Percentiles rank a stretch among this genome's conserved stretches.
Evolutionary conservation across 2,113 vertebrate species (phyloP).

Genomic region (Mesocricetus auratus): DNA sequence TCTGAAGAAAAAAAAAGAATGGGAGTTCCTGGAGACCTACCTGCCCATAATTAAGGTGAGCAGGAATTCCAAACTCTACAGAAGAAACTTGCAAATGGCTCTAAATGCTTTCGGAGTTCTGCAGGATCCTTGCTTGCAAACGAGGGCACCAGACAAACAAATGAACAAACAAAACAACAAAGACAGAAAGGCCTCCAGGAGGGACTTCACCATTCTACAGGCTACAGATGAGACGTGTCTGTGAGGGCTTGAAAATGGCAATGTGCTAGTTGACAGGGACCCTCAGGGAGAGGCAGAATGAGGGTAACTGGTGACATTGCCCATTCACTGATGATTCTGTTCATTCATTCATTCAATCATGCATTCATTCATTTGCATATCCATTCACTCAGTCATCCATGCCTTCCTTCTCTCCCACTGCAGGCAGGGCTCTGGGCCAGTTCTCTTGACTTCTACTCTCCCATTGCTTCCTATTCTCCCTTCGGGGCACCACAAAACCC

Average conservation of each 20-base stretch:
- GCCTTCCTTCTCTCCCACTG: neutral
- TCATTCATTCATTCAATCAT: neutral
- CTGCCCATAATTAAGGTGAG: neutral
- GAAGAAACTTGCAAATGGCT: neutral
- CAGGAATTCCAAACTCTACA: neutral
- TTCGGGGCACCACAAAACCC: constrained; percentile 23
- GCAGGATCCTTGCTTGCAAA: neutral
- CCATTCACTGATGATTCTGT: neutral
- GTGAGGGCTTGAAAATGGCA: neutral
- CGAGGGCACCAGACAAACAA: neutral
- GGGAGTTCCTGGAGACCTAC: neutral
- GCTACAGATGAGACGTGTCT: neutral
- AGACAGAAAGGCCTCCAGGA: neutral
- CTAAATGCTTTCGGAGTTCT: neutral
- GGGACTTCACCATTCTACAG: neutral
- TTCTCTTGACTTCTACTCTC: neutral
- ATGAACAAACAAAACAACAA: neutral
- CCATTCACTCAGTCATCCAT: neutral
- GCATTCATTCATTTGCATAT: neutral
- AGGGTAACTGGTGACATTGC: neutral
- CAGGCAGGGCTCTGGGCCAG: neutral
- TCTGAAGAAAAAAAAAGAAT: constrained; percentile 14
- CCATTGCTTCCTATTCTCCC: neutral
- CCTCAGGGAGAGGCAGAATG: neutral
- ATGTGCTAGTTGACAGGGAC: constrained; percentile 38